Evolutionary conservation across 2,888 invertebrate genomes (phyloP).

Genomic region (Artemia sp.): DNA sequence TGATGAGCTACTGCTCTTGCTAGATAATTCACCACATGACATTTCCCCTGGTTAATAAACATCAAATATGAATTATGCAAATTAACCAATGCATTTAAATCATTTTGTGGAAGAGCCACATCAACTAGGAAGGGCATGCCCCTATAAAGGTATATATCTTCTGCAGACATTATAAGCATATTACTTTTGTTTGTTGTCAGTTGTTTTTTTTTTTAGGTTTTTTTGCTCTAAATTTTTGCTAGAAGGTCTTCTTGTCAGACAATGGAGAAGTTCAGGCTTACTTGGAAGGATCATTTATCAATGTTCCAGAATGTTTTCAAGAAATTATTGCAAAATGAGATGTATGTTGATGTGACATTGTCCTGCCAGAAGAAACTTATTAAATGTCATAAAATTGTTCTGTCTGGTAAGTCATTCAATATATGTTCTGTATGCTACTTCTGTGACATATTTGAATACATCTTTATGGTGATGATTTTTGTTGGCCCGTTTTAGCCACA

Average conservation of each 20-base stretch:
- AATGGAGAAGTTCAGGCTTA: slow-evolving; percentile 7
- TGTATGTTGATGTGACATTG: slow-evolving; percentile 5
- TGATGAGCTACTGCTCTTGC: too few relatives aligned
- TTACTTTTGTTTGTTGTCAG: neutral
- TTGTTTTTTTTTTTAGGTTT: neutral
- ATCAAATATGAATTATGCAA: too few relatives aligned
- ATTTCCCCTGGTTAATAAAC: too few relatives aligned
- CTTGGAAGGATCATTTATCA: neutral
- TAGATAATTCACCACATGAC: too few relatives aligned
- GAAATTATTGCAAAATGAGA: neutral
- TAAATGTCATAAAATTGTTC: slow-evolving; percentile 1
- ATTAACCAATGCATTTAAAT: too few relatives aligned
- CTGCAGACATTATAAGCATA: neutral
- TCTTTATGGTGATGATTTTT: too few relatives aligned
- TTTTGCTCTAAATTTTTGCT: neutral
- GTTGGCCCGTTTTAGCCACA: too few relatives aligned
- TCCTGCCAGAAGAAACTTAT: neutral
- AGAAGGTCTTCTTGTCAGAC: neutral
- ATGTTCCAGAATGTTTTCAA: slow-evolving; percentile 6
- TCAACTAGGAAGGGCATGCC: too few relatives aligned
- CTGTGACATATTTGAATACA: too few relatives aligned
- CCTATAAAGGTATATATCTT: too few relatives aligned
- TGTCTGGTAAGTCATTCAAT: neutral
- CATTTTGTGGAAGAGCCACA: too few relatives aligned
- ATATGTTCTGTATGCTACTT: too few relatives aligned